Percentiles rank a stretch among this genome's conserved stretches.
Conservation (phyloP, 2,113 vertebrate species). For the Cyanocitta stelleri region DNA sequence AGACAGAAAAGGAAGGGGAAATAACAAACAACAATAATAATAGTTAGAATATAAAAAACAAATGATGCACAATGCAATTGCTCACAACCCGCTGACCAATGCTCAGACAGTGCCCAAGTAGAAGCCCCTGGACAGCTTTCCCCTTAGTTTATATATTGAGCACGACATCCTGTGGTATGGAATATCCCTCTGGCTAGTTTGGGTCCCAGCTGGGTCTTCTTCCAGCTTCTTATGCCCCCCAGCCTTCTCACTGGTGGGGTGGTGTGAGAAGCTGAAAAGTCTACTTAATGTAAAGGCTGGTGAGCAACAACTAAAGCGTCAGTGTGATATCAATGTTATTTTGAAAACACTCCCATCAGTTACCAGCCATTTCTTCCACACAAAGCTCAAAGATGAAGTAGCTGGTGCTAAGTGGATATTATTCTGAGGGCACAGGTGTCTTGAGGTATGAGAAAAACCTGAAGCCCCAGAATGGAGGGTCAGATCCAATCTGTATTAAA, state of each 20-base stretch:
- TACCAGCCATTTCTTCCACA: not conserved
- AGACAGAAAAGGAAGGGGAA: not conserved
- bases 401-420: not conserved
- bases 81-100: not conserved
- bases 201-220: not conserved
- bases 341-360: not conserved
- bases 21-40: not conserved
- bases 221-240: not conserved
- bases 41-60: not conserved
- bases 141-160: not conserved
- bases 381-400: not conserved
- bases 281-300: not conserved
- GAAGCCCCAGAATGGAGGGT: not conserved
- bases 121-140: not conserved
- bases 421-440: not conserved
- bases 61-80: not conserved
- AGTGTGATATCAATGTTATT: not conserved
- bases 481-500: not conserved
- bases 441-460: not conserved
- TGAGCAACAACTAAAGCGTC: not conserved
- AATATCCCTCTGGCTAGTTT: not conserved
- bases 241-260: not conserved
- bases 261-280: not conserved
- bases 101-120: not conserved
- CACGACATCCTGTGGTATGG: not conserved